A percentile compares a stretch with the other conserved stretches of the same genome.
These are phyloP conservation scores for Paelopatides confundens DNA, from an alignment of 53 echinoderm and acorn worm genomes.

Conservation along the genomic window DNA sequence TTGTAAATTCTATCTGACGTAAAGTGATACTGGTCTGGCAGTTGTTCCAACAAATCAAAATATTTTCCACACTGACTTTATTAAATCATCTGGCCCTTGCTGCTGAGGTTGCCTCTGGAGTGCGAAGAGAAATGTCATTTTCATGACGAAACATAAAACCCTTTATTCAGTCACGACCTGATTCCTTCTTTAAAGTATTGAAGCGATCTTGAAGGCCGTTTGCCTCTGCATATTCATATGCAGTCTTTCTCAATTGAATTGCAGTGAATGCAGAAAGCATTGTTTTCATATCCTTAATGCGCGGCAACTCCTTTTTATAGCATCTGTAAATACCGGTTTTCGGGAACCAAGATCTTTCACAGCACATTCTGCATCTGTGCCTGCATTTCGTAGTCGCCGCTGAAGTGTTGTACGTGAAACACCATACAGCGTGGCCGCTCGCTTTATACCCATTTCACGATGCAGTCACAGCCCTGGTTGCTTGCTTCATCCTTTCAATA, in stretches of 20 bases:
- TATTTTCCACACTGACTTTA: conserved; percentile 19
- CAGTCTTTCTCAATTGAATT: background rate
- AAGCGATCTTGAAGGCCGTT: conserved; percentile 5
- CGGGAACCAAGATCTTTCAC: background rate
- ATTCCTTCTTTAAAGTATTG: background rate
- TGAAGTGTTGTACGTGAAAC: conserved; percentile 6
- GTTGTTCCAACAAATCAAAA: conserved; percentile 35
- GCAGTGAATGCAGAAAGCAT: conserved; percentile 16
- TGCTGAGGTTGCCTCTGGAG: conserved; percentile 38
- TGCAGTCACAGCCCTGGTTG: background rate
- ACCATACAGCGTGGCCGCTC: background rate
- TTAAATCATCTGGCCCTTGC: conserved; percentile 15
- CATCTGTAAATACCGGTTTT: conserved; percentile 1
- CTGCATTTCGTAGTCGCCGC: background rate
- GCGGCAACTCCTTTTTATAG: background rate
- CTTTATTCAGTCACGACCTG: background rate
- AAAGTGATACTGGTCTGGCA: conserved; percentile 7
- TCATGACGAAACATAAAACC: conserved; percentile 22
- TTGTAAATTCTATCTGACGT: conserved; percentile 34
- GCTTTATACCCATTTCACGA: too few relatives aligned
- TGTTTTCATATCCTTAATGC: background rate
- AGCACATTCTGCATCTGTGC: background rate
- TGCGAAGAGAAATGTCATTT: conserved; percentile 18
- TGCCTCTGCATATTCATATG: conserved; percentile 1
- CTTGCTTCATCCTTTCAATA: background rate